A percentile compares a stretch with the other conserved stretches of the same genome.
Evolutionary conservation across 2,888 invertebrate species (phyloP).

Genomic region (Pandemis corylana): DNA sequence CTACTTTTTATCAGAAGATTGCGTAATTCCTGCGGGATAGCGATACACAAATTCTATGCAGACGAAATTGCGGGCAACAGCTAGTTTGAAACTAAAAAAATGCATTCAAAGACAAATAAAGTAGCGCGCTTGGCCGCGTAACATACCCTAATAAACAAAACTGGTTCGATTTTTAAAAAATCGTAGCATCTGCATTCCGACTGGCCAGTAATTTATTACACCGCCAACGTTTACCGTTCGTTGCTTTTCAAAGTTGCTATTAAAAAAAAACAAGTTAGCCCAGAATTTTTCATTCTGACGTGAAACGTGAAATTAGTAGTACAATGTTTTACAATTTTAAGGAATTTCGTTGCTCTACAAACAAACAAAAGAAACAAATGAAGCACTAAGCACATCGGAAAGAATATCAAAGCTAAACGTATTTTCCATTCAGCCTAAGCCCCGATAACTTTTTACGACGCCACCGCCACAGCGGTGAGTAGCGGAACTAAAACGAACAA

Average conservation of each 20-base stretch:
- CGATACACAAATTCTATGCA: no score
- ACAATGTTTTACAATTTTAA: not conserved
- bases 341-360: no score
- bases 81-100: no score
- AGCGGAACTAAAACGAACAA: conserved; percentile 62
- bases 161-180: conserved; percentile 3
- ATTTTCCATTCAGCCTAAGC: conserved; percentile 24
- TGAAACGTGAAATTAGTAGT: not conserved
- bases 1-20: no score
- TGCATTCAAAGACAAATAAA: not conserved
- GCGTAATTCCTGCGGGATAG: no score
- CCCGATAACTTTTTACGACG: conserved; percentile 56
- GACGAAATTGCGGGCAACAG: no score
- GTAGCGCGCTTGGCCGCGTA: not conserved
- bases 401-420: conserved; percentile 1
- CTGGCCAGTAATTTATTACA: conserved; percentile 4
- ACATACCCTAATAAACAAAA: not conserved
- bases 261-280: not conserved
- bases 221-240: not conserved
- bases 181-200: conserved; percentile 8
- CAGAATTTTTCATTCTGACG: not conserved
- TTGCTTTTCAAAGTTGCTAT: not conserved
- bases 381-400: not conserved
- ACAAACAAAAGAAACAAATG: no score
- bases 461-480: conserved; percentile 54